Percentiles rank a stretch among this genome's conserved stretches.
phyloP scores from a whole-genome alignment of 2,113 vertebrate species.

The Accipiter virgatus region DNA sequence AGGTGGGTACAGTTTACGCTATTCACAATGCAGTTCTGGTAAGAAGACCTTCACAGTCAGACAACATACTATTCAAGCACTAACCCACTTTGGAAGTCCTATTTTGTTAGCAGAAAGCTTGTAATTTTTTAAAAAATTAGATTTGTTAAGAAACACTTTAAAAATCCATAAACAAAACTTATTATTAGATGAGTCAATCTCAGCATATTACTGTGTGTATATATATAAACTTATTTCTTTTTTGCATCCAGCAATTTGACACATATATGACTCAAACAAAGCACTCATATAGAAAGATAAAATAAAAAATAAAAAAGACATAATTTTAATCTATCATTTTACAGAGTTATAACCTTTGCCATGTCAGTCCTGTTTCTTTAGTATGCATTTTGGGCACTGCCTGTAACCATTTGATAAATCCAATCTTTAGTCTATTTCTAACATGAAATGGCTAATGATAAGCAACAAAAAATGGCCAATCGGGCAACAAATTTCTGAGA shows the following conservation, averaged over 20 bases:
- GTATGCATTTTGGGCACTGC: not conserved
- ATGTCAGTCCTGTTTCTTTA: conserved; percentile 31
- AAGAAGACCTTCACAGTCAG: conserved; percentile 33
- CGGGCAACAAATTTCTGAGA: conserved; percentile 61
- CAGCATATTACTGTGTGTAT: conserved; percentile 2
- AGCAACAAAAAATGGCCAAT: conserved; percentile 74
- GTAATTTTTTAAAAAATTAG: not conserved
- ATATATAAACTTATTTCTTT: conserved; percentile 63
- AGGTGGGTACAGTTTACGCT: not conserved
- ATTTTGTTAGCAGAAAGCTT: conserved; percentile 31
- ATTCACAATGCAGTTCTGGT: conserved; percentile 50
- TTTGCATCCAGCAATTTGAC: conserved; percentile 83
- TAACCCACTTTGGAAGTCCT: not conserved
- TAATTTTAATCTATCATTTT: not conserved
- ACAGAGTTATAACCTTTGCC: conserved; percentile 39
- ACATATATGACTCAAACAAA: conserved; percentile 39
- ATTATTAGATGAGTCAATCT: not conserved
- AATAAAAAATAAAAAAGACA: not conserved
- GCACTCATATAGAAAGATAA: not conserved
- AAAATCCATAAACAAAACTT: conserved; percentile 30
- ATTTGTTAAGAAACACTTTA: conserved; percentile 36
- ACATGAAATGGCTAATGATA: conserved; percentile 78
- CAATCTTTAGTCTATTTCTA: conserved; percentile 69
- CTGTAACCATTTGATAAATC: conserved; percentile 48
- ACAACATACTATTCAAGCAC: conserved; percentile 33